Percentiles rank a stretch among this genome's conserved stretches.
Evolutionary conservation across 2,888 invertebrate species (phyloP).

Genomic region (Ormyrus thymus): DNA sequence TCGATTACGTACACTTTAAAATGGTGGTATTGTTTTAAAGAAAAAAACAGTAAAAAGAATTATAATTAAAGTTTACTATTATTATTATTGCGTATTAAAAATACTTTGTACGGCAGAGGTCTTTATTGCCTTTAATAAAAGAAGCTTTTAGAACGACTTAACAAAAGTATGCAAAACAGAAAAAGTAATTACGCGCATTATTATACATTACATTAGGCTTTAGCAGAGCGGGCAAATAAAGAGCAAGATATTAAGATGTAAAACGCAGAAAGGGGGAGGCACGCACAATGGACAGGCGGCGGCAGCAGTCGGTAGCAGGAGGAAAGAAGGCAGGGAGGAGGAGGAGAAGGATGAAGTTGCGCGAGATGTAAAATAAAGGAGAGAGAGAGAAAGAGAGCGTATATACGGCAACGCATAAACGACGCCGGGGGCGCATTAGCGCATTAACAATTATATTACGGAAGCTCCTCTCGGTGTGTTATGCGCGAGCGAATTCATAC

Average conservation of each 20-base stretch:
- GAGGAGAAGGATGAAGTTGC: conserved; percentile 28
- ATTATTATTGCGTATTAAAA: too few relatives aligned
- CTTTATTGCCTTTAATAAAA: too few relatives aligned
- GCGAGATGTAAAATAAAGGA: conserved; percentile 63
- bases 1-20: too few relatives aligned
- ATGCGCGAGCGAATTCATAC: conserved; percentile 71
- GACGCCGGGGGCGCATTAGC: conserved; percentile 70
- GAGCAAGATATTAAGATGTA: conserved; percentile 33
- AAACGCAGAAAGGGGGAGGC: conserved; percentile 4
- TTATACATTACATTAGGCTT: background rate
- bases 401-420: conserved; percentile 67
- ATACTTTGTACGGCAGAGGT: too few relatives aligned
- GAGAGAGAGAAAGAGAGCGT: conserved; percentile 47
- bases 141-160: background rate
- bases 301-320: background rate
- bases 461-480: conserved; percentile 66
- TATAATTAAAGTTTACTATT: too few relatives aligned
- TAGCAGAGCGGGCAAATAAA: background rate
- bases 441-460: conserved; percentile 74
- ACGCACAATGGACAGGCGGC: background rate
- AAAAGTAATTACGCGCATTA: background rate
- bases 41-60: too few relatives aligned
- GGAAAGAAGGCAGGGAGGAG: background rate
- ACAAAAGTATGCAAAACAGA: background rate
- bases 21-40: too few relatives aligned